Evolutionary conservation across 2,888 invertebrate species (phyloP).

Genomic region (Miltochrista miniata): DNA sequence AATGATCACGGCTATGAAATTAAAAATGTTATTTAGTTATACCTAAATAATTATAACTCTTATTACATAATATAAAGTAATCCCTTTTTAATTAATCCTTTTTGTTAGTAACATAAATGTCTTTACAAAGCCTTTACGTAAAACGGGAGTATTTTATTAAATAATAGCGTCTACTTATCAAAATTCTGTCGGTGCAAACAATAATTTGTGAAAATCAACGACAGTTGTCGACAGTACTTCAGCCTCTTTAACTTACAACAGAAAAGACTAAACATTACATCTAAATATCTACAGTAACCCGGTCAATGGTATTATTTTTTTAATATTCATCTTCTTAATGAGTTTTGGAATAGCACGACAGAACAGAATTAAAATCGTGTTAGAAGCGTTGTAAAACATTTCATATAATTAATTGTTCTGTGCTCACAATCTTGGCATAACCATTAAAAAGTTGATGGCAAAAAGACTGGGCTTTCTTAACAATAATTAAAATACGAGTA

Average conservation of each 20-base stretch:
- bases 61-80: too few relatives aligned
- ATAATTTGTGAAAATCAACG: constrained; percentile 47
- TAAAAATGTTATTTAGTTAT: too few relatives aligned
- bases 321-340: constrained; percentile 55
- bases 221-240: constrained; percentile 50
- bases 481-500: constrained; percentile 36
- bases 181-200: constrained; percentile 35
- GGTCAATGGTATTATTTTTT: constrained; percentile 40
- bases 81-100: too few relatives aligned
- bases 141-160: too few relatives aligned
- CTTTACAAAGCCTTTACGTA: too few relatives aligned
- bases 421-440: constrained; percentile 32
- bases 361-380: constrained; percentile 47
- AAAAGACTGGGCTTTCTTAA: constrained; percentile 30
- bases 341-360: constrained; percentile 47
- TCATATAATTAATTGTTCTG: constrained; percentile 53
- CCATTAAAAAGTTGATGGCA: constrained; percentile 34
- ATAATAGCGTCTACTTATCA: too few relatives aligned
- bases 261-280: constrained; percentile 11
- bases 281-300: constrained; percentile 6
- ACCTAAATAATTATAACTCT: too few relatives aligned
- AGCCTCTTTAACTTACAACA: constrained; percentile 22
- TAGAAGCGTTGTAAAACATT: constrained; percentile 45
- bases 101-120: too few relatives aligned
- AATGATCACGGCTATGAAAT: too few relatives aligned